Evolutionary conservation across 2,797 vertebrate genomes (phyloP).

Genomic region (Cirrhinus mrigala): DNA sequence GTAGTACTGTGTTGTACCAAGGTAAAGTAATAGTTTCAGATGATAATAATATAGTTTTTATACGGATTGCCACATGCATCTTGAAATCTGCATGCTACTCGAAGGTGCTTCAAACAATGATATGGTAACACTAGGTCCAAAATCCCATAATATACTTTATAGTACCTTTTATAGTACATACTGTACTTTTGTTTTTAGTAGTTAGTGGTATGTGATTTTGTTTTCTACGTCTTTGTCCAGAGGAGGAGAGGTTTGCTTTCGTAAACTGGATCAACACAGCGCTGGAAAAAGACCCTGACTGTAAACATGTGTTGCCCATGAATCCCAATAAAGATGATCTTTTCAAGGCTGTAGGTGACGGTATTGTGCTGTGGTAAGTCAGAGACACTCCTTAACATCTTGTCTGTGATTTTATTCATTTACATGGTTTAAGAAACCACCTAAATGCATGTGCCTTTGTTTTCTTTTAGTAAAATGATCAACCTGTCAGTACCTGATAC

Average conservation of each 20-base stretch:
- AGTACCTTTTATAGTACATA: not conserved
- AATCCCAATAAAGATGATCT: conserved; percentile 90
- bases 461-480: conserved; percentile 91
- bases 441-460: not conserved
- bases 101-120: not conserved
- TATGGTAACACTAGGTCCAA: not conserved
- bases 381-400: not conserved
- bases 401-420: not conserved
- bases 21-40: not conserved
- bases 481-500: conserved; percentile 96
- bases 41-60: not conserved
- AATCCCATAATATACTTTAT: not conserved
- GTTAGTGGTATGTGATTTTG: not conserved
- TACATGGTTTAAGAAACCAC: not conserved
- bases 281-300: conserved; percentile 92
- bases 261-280: conserved; percentile 99
- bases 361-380: conserved; percentile 94
- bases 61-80: not conserved
- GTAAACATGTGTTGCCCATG: conserved; percentile 91
- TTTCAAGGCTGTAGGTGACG: conserved; percentile 90
- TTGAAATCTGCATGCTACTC: not conserved
- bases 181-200: not conserved
- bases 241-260: conserved; percentile 96
- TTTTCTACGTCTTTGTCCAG: conserved; percentile 71
- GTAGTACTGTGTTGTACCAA: not conserved